phyloP scores from a whole-genome alignment of 2,888 invertebrate species.

The Pyralis farinalis region DNA sequence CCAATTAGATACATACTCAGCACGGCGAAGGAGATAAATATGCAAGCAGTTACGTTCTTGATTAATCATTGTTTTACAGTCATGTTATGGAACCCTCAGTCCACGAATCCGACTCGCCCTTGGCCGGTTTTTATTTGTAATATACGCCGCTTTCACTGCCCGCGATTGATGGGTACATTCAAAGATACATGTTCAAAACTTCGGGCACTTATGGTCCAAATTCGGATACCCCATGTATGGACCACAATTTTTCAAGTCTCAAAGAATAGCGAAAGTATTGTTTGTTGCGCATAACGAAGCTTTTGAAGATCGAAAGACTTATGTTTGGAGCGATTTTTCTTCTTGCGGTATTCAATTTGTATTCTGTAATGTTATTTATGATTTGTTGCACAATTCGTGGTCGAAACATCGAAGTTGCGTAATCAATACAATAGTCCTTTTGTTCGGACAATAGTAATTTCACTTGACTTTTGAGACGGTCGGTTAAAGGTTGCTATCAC shows the following conservation, averaged over 20 bases:
- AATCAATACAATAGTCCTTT: conserved; percentile 26
- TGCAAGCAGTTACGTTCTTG: no score
- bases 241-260: conserved; percentile 35
- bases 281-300: conserved; percentile 34
- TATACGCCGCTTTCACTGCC: conserved; percentile 59
- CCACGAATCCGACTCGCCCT: conserved; percentile 15
- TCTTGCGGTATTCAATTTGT: conserved; percentile 42
- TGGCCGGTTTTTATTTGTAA: conserved; percentile 46
- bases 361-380: conserved; percentile 33
- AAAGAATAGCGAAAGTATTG: conserved; percentile 51
- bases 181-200: conserved; percentile 21
- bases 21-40: no score
- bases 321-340: conserved; percentile 46
- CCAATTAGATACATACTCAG: no score
- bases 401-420: conserved; percentile 14
- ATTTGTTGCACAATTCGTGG: conserved; percentile 31
- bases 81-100: no score
- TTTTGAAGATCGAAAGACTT: conserved; percentile 39
- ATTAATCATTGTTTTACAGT: no score
- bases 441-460: conserved; percentile 33
- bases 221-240: conserved; percentile 14
- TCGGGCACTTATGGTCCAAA: conserved; percentile 25
- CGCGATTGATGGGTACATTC: conserved; percentile 44
- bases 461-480: conserved; percentile 19
- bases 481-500: conserved; percentile 3